Evolutionary conservation across 2,888 invertebrate genomes (phyloP).

Genomic region (Nesidiocoris tenuis): DNA sequence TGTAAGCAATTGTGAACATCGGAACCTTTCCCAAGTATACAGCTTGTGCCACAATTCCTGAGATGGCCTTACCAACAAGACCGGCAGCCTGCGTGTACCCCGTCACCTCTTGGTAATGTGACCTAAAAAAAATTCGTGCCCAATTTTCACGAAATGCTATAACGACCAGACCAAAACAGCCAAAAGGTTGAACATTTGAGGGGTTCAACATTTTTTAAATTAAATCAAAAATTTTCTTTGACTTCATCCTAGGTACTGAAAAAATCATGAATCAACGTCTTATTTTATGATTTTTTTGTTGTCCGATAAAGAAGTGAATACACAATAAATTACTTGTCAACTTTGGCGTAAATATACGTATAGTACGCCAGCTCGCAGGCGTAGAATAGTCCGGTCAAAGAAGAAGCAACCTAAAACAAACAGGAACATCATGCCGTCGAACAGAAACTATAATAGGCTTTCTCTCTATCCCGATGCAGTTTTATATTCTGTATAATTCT

Average conservation of each 20-base stretch:
- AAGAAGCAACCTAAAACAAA: conserved; percentile 56
- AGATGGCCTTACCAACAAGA: conserved; percentile 75
- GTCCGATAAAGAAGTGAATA: too few species aligned
- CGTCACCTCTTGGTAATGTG: conserved; percentile 78
- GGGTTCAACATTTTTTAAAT: too few species aligned
- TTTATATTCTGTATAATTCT: too few species aligned
- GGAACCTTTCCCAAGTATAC: conserved; percentile 63
- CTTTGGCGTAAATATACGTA: conserved; percentile 92
- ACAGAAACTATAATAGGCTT: background rate
- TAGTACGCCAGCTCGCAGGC: conserved; percentile 91
- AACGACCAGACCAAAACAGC: too few species aligned
- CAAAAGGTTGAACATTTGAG: too few species aligned
- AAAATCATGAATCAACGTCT: too few species aligned
- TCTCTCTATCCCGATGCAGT: background rate
- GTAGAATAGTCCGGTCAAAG: conserved; percentile 79
- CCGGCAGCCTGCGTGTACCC: conserved; percentile 82
- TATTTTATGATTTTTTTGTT: too few species aligned
- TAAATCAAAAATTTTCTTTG: too few species aligned
- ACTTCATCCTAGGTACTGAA: too few species aligned
- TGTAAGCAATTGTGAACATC: conserved; percentile 68
- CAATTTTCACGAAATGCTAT: too few species aligned
- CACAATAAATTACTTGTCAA: conserved; percentile 56
- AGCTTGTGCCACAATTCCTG: conserved; percentile 73
- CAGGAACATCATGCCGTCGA: background rate
- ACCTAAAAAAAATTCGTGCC: conserved; percentile 63